phyloP scores from a whole-genome alignment of 2,888 invertebrate genomes.

The Suillia variegata region DNA sequence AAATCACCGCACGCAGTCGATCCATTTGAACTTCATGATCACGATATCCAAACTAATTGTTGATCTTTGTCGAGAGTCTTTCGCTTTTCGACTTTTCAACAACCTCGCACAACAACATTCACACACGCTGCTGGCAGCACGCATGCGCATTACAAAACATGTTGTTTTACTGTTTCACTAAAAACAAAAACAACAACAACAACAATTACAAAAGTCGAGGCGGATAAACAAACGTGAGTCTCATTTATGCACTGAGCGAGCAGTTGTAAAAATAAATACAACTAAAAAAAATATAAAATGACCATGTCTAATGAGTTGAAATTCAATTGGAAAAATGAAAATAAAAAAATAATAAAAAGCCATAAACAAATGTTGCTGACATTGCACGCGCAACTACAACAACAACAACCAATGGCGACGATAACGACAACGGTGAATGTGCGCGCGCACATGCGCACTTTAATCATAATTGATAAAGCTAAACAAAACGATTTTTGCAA shows the following conservation, averaged over 20 bases:
- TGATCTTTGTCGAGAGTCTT: too few species aligned
- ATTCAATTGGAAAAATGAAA: slow-evolving; percentile 17
- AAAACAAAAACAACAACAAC: too few species aligned
- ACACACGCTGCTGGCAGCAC: too few species aligned
- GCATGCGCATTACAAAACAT: slow-evolving; percentile 13
- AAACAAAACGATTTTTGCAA: too few species aligned
- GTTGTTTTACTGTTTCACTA: slow-evolving; percentile 9
- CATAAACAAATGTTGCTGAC: too few species aligned
- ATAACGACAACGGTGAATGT: background rate
- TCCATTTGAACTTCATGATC: too few species aligned
- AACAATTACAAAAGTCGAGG: background rate
- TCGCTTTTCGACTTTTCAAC: too few species aligned
- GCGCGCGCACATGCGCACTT: background rate
- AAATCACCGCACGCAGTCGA: too few species aligned
- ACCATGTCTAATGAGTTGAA: slow-evolving; percentile 18
- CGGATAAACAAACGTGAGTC: slow-evolving; percentile 8
- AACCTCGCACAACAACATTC: too few species aligned
- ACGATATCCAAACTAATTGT: too few species aligned
- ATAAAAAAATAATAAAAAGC: slow-evolving; percentile 6
- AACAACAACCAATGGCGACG: background rate
- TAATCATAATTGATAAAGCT: slow-evolving; percentile 1
- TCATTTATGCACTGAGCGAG: slow-evolving; percentile 7
- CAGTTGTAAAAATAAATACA: slow-evolving; percentile 11
- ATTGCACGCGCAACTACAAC: background rate
- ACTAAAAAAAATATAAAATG: slow-evolving; percentile 1